Evolutionary conservation across 2,888 invertebrate species (phyloP), one percentile per base, ranked within the genome.

Genomic region (Polylopha cassiicola): DNA sequence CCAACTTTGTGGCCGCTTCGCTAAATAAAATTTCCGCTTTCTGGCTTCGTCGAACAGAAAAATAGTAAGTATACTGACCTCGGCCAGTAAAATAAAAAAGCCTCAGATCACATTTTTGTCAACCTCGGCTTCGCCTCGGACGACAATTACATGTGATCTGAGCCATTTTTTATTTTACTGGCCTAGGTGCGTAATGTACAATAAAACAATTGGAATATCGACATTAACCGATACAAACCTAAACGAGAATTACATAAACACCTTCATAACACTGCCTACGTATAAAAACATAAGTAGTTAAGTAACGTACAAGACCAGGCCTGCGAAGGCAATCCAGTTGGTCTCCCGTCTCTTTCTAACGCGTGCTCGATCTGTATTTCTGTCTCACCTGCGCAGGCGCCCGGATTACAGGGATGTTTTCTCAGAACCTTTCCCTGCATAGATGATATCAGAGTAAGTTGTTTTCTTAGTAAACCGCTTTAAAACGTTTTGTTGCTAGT

Each of bases 301-400:
- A 63, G 66, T 63, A 66, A 64, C 57, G 61, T 58, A 58, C 48
- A 50, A 58, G 46, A 51, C 53, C 56, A 59, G 51, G 46, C 55
- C 61, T 50, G 61, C 67, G 77, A 75, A 77, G 76, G 77, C 62
- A 67, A 78, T 73, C 78, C 61, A 75, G 67, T 72, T 62, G 55
- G 41, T 26, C 39, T 44, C 48, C 48, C 44, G 44, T 72, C 66
- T 48, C 50, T 18, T 45, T 73, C 55, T 4, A 52, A 39, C 64
- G 16, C 22, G 17, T 5, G 16, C 7, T 4, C 5, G 9, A 3
- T 9, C n/a, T 18, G 8, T 58, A 53, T 46, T 6, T 43, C 37
- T 24, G 24, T 66, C 60, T 51, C 59, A 37, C 10, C 61, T 47
- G 11, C 33, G 48, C 58, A 44, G 54, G 39, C 22, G 48, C 60